phyloP scores from a whole-genome alignment of 1,140 invertebrate species.

The Drosophila ogumai region DNA sequence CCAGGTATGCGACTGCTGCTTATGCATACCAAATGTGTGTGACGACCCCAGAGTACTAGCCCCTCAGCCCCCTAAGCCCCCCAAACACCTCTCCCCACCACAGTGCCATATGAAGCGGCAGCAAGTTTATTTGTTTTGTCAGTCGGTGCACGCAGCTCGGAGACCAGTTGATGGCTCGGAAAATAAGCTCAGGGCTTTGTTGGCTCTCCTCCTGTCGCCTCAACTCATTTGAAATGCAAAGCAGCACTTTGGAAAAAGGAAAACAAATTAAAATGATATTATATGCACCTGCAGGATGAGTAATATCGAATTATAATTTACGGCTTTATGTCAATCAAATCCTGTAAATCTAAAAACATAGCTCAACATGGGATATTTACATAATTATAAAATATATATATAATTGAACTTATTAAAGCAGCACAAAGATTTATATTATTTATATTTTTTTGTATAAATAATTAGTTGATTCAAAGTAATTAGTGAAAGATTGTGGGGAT shows the following conservation, averaged over 20 bases:
- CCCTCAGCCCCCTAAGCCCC: background rate
- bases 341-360: background rate
- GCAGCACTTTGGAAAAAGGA: slow-evolving; percentile 40
- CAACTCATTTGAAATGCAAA: slow-evolving; percentile 66
- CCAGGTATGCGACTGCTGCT: slow-evolving; percentile 68
- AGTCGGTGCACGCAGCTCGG: slow-evolving; percentile 48
- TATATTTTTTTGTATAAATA: background rate
- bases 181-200: slow-evolving; percentile 43
- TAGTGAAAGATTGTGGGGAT: background rate
- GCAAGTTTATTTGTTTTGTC: slow-evolving; percentile 74
- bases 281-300: background rate
- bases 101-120: slow-evolving; percentile 35
- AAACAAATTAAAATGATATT: slow-evolving; percentile 29
- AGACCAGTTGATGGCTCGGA: slow-evolving; percentile 50
- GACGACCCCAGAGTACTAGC: slow-evolving; percentile 4
- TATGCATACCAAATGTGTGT: slow-evolving; percentile 80
- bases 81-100: background rate
- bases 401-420: background rate
- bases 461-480: background rate
- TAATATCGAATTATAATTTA: slow-evolving; percentile 2
- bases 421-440: background rate
- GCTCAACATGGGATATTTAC: background rate
- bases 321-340: background rate
- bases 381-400: background rate
- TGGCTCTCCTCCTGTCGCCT: slow-evolving; percentile 1